phyloP scores from a whole-genome alignment of 2,888 invertebrate genomes.

The Halictus ligatus region DNA sequence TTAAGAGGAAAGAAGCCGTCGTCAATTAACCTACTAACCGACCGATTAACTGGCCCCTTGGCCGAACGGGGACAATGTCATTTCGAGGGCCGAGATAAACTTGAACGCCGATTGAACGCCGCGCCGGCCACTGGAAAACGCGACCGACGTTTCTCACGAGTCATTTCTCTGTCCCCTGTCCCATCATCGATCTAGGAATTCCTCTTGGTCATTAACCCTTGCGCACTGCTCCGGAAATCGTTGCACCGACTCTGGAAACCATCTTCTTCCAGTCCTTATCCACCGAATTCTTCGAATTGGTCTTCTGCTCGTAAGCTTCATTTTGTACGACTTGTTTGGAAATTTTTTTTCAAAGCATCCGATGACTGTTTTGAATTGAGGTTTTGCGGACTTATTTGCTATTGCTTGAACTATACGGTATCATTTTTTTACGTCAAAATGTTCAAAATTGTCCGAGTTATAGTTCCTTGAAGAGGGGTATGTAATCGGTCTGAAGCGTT shows the following conservation, averaged over 20 bases:
- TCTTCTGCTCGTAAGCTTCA: background rate
- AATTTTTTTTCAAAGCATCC: background rate
- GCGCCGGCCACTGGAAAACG: background rate
- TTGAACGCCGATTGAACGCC: constrained; percentile 18
- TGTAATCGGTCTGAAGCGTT: no score
- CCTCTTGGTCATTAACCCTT: constrained; percentile 1
- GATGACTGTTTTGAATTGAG: no score
- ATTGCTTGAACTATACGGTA: no score
- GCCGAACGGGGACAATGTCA: constrained; percentile 37
- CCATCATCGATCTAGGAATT: constrained; percentile 5
- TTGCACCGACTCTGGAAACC: background rate
- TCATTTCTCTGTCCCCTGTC: constrained; percentile 1
- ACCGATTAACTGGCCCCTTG: constrained; percentile 36
- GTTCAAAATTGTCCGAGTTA: background rate
- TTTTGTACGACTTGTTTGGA: background rate
- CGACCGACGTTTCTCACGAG: background rate
- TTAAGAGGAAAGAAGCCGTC: constrained; percentile 44
- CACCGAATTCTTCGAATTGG: background rate
- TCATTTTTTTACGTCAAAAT: no score
- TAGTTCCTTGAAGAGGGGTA: no score
- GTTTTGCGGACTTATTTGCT: no score
- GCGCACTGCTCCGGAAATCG: background rate
- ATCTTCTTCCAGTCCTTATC: background rate
- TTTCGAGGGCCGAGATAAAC: constrained; percentile 1
- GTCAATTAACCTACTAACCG: constrained; percentile 53